Conservation (phyloP, 1,140 invertebrate species). For the Trichonephila inaurata region DNA sequence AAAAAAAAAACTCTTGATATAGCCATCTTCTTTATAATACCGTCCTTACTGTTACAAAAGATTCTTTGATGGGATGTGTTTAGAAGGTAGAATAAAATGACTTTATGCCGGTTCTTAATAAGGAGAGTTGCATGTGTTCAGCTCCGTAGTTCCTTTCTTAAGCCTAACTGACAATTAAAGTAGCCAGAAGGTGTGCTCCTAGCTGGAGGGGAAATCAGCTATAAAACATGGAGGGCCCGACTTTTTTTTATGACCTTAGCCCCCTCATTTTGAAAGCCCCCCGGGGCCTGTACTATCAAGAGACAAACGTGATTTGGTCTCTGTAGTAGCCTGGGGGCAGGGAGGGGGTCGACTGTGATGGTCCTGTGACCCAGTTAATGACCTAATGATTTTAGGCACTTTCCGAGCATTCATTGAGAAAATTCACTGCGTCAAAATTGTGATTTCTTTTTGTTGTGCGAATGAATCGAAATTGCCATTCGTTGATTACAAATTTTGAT, state of each 20-base stretch:
- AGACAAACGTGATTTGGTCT: conserved; percentile 56
- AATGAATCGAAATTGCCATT: neutral
- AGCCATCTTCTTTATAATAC: neutral
- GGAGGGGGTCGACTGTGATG: neutral
- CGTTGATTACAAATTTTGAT: neutral
- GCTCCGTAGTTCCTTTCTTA: conserved; percentile 70
- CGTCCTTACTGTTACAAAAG: neutral
- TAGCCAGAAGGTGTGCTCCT: conserved; percentile 38
- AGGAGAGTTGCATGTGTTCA: conserved; percentile 51
- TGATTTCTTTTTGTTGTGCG: neutral
- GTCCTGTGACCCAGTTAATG: conserved; percentile 59
- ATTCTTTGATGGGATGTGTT: neutral
- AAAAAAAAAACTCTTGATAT: no score
- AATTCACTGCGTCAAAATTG: neutral
- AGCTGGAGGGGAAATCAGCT: neutral
- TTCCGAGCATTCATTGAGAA: neutral
- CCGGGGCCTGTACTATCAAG: conserved; percentile 27
- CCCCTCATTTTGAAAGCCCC: conserved; percentile 66
- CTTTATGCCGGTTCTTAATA: neutral
- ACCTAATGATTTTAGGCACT: conserved; percentile 18
- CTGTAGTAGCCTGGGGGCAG: neutral
- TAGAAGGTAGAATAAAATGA: neutral
- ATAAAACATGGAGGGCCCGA: neutral
- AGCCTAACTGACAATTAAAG: conserved; percentile 63
- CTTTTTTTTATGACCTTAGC: conserved; percentile 59